Evolutionary conservation across 2,113 vertebrate genomes (phyloP).

Genomic region (Procavia capensis): DNA sequence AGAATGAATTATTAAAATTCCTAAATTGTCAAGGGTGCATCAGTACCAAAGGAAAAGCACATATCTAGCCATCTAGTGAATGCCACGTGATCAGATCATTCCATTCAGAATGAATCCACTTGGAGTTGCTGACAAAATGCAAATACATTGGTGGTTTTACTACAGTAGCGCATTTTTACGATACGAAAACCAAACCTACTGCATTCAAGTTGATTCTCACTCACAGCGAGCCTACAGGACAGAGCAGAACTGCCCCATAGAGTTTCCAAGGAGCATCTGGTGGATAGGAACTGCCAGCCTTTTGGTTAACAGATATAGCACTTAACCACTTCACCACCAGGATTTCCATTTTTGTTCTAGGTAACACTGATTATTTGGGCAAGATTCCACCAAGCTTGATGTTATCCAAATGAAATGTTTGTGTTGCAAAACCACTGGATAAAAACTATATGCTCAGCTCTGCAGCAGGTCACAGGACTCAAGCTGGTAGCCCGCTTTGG

Average conservation of each 20-base stretch:
- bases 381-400: slow-evolving; percentile 51
- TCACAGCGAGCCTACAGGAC: no score
- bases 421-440: slow-evolving; percentile 23
- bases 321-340: no score
- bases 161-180: slow-evolving; percentile 50
- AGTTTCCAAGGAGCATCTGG: no score
- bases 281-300: no score
- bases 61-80: not conserved
- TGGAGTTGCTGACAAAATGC: slow-evolving; percentile 29
- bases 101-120: not conserved
- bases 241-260: no score
- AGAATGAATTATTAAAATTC: slow-evolving; percentile 67
- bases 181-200: no score
- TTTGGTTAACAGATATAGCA: no score
- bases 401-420: slow-evolving; percentile 49
- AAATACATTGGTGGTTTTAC: slow-evolving; percentile 29
- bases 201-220: no score
- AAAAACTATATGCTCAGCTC: slow-evolving; percentile 17
- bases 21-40: slow-evolving; percentile 1
- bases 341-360: slow-evolving; percentile 48
- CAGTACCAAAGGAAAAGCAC: not conserved
- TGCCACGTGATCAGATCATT: not conserved
- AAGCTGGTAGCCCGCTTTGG: not conserved
- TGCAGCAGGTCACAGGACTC: slow-evolving; percentile 3
- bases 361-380: slow-evolving; percentile 52